Conservation (phyloP, 2,797 vertebrate genomes). For the Spheniscus humboldti region DNA sequence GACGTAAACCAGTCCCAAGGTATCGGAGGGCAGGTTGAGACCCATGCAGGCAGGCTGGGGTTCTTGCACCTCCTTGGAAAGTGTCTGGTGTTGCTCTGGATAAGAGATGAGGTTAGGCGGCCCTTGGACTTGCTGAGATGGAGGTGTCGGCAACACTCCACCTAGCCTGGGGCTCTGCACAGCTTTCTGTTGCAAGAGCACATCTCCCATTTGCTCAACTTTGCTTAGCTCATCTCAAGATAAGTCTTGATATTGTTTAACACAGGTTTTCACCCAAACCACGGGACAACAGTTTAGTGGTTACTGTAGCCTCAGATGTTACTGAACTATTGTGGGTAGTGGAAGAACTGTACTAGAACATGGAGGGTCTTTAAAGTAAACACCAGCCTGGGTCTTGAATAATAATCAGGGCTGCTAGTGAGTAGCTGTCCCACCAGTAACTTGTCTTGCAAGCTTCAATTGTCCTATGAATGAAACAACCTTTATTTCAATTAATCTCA, state of each 20-base stretch:
- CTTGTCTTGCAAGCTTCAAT: not conserved
- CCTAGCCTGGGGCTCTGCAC: not conserved
- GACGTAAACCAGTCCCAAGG: not conserved
- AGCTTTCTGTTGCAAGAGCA: not conserved
- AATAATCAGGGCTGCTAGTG: not conserved
- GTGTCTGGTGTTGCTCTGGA: not conserved
- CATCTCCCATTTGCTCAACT: not conserved
- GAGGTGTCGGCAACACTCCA: rapidly evolving
- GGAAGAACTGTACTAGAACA: not conserved
- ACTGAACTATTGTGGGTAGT: not conserved
- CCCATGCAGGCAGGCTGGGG: not conserved
- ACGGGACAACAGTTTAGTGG: not conserved
- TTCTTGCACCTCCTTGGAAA: not conserved
- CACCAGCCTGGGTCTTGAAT: not conserved
- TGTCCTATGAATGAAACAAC: not conserved
- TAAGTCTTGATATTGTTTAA: not conserved
- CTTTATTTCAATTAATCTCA: not conserved
- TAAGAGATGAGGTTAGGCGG: not conserved
- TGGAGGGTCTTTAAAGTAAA: not conserved
- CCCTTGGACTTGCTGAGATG: not conserved
- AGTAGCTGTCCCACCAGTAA: not conserved
- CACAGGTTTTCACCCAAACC: not conserved
- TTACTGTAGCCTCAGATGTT: not conserved
- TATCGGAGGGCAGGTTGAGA: not conserved
- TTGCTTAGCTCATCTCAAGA: not conserved